Evolutionary conservation across 1,140 invertebrate genomes (phyloP).

Genomic region (Habropoda laboriosa): DNA sequence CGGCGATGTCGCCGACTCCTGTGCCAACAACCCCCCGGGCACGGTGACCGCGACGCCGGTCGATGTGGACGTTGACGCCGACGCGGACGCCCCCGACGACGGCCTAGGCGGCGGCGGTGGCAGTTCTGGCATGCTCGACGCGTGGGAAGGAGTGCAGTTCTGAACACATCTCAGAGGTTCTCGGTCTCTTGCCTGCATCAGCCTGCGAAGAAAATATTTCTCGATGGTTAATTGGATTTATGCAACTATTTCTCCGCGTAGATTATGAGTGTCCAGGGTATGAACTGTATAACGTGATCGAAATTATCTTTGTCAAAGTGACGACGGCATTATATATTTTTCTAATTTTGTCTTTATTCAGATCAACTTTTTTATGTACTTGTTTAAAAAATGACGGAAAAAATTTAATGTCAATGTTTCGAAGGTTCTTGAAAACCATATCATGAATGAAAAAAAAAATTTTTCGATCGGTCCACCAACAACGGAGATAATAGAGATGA

Average conservation of each 20-base stretch:
- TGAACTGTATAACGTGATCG: too few species aligned
- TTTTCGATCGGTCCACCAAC: too few species aligned
- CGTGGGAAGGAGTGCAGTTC: slow-evolving; percentile 78
- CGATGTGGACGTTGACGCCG: slow-evolving; percentile 81
- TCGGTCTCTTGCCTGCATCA: slow-evolving; percentile 83
- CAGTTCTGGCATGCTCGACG: slow-evolving; percentile 87
- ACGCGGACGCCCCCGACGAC: slow-evolving; percentile 65
- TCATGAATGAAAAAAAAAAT: too few species aligned
- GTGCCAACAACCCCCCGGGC: slow-evolving; percentile 47
- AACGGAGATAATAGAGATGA: too few species aligned
- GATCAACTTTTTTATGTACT: too few species aligned
- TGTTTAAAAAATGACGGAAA: too few species aligned
- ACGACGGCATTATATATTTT: too few species aligned
- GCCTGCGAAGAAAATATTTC: slow-evolving; percentile 71
- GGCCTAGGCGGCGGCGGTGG: slow-evolving; percentile 75
- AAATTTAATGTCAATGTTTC: too few species aligned
- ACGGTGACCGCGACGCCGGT: slow-evolving; percentile 80
- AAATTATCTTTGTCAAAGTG: too few species aligned
- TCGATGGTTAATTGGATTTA: neutral
- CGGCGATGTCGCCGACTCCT: slow-evolving; percentile 67
- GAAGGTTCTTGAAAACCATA: too few species aligned
- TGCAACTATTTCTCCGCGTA: neutral
- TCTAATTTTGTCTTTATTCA: too few species aligned
- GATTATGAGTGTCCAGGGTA: too few species aligned
- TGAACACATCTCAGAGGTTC: slow-evolving; percentile 83